Conservation (phyloP, 2,113 vertebrate genomes). For the Coturnix japonica region DNA sequence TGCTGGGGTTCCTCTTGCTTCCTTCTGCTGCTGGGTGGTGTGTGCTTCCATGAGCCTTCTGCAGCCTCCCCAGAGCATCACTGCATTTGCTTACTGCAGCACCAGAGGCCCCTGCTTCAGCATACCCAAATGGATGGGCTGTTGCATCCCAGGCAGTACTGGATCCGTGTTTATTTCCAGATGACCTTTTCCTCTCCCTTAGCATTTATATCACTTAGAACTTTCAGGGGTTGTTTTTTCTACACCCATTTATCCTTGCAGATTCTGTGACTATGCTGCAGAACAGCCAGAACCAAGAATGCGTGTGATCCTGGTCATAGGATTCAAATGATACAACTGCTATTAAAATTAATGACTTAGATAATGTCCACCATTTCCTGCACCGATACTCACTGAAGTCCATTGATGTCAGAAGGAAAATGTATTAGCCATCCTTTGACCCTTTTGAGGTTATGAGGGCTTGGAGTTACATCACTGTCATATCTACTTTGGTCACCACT, state of each 20-base stretch:
- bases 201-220: not conserved
- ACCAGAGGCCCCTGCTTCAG: not conserved
- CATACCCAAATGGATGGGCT: not conserved
- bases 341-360: not conserved
- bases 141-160: not conserved
- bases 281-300: not conserved
- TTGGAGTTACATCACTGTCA: not conserved
- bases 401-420: not conserved
- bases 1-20: not conserved
- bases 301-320: not conserved
- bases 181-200: not conserved
- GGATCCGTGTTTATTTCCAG: not conserved
- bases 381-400: not conserved
- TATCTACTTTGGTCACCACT: not conserved
- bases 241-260: not conserved
- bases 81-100: rapidly evolving
- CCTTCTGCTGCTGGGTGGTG: not conserved
- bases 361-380: not conserved
- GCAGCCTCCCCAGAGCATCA: not conserved
- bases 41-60: rapidly evolving
- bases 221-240: not conserved
- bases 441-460: not conserved
- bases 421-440: not conserved
- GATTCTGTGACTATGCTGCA: not conserved
- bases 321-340: not conserved